phyloP scores from a whole-genome alignment of 2,797 vertebrate species.

The Coreius guichenoti region DNA sequence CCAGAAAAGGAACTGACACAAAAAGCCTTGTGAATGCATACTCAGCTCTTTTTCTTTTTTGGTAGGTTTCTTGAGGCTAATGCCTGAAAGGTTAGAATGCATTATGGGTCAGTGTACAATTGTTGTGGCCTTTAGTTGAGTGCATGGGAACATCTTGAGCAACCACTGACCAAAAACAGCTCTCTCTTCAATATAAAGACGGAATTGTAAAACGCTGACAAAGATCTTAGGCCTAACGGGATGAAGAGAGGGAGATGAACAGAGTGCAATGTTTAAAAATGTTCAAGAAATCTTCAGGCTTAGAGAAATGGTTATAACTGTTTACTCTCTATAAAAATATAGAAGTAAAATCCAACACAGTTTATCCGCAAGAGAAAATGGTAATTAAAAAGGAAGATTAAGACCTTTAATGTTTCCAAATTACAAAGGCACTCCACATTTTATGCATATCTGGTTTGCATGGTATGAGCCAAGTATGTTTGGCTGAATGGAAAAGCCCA shows the following conservation, averaged over 20 bases:
- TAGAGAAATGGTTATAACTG: neutral
- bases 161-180: slow-evolving; percentile 47
- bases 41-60: neutral
- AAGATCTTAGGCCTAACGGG: slow-evolving; percentile 36
- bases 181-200: slow-evolving; percentile 31
- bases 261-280: neutral
- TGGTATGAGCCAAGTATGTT: slow-evolving; percentile 38
- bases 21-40: neutral
- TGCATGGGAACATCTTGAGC: slow-evolving; percentile 30
- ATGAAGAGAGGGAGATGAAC: neutral
- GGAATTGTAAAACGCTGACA: slow-evolving; percentile 51
- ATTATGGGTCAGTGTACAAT: slow-evolving; percentile 34
- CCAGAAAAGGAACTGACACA: slow-evolving; percentile 13
- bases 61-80: slow-evolving; percentile 42
- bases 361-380: neutral
- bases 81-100: slow-evolving; percentile 34
- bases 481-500: slow-evolving; percentile 2
- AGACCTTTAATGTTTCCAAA: slow-evolving; percentile 5
- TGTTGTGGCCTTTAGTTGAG: slow-evolving; percentile 27
- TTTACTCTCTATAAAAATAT: neutral
- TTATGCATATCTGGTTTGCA: slow-evolving; percentile 41
- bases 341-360: neutral
- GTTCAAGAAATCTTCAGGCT: neutral
- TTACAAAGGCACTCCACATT: slow-evolving; percentile 20
- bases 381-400: slow-evolving; percentile 18